phyloP scores from a whole-genome alignment of 1,140 invertebrate species.

The Euwallacea fornicatus region DNA sequence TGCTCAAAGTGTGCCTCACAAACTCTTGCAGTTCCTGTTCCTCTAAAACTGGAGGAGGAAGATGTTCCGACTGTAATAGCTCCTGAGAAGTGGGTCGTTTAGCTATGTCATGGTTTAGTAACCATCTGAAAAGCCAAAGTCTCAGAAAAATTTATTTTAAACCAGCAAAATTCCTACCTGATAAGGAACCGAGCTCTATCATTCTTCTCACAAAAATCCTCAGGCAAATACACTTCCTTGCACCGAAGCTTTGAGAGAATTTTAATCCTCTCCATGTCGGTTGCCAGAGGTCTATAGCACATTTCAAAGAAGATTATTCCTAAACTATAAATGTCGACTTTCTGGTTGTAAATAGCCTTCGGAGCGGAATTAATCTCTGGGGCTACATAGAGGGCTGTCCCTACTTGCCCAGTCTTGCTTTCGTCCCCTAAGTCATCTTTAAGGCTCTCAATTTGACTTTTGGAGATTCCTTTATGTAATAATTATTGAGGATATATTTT shows the following conservation, averaged over 20 bases:
- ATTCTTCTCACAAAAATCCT: slow-evolving; percentile 52
- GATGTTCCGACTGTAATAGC: slow-evolving; percentile 74
- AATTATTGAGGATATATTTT: background rate
- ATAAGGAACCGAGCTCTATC: slow-evolving; percentile 9
- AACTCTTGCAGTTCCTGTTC: slow-evolving; percentile 79
- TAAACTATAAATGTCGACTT: slow-evolving; percentile 90
- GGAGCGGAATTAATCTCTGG: slow-evolving; percentile 74
- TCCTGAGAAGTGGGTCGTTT: slow-evolving; percentile 81
- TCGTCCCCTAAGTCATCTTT: slow-evolving; percentile 45
- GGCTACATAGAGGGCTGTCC: slow-evolving; percentile 91
- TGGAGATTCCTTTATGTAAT: slow-evolving; percentile 17
- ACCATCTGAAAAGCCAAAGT: slow-evolving; percentile 60
- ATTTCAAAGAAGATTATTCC: slow-evolving; percentile 92
- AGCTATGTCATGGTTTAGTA: slow-evolving; percentile 82
- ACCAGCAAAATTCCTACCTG: background rate
- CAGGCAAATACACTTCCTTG: slow-evolving; percentile 65
- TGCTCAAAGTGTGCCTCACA: slow-evolving; percentile 72
- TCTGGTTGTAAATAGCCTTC: slow-evolving; percentile 84
- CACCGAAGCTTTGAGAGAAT: slow-evolving; percentile 71
- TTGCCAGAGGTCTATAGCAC: slow-evolving; percentile 80
- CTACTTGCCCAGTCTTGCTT: slow-evolving; percentile 81
- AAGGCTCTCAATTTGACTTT: slow-evolving; percentile 39
- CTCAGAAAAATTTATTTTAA: background rate
- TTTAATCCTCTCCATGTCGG: slow-evolving; percentile 86
- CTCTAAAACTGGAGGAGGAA: slow-evolving; percentile 78